Evolutionary conservation across 2,113 vertebrate species (phyloP).

Genomic region (Pituophis catenifer): DNA sequence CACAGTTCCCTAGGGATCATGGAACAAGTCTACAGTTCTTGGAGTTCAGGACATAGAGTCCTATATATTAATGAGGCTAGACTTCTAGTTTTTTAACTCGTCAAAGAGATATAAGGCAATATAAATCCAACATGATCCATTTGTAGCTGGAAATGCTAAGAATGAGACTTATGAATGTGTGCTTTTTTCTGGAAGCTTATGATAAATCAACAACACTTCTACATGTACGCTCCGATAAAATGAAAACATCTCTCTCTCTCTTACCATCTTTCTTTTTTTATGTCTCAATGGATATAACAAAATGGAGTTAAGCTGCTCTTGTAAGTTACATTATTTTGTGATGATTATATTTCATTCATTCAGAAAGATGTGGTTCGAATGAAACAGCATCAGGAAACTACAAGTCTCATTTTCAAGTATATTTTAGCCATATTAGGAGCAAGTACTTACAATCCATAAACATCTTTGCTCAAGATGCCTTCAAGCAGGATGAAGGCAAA

Average conservation of each 20-base stretch:
- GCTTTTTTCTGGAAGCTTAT: constrained; percentile 63
- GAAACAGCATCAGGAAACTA: neutral
- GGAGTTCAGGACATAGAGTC: constrained; percentile 46
- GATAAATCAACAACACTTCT: constrained; percentile 44
- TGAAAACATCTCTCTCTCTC: constrained; percentile 41
- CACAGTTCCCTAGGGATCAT: neutral
- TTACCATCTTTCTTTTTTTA: neutral
- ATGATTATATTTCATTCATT: neutral
- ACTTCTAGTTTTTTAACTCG: constrained; percentile 52
- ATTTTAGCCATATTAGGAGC: neutral
- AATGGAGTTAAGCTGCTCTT: constrained; percentile 39
- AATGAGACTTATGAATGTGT: constrained; percentile 59
- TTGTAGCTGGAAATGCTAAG: constrained; percentile 64
- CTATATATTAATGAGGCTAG: constrained; percentile 54
- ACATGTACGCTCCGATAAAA: constrained; percentile 51
- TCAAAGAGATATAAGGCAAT: constrained; percentile 53
- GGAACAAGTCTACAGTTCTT: neutral
- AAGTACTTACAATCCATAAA: neutral
- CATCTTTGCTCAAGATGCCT: neutral
- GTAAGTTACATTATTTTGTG: constrained; percentile 23
- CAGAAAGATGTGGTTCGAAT: neutral
- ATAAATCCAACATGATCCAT: constrained; percentile 57
- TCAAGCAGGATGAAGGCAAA: neutral
- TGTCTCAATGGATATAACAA: constrained; percentile 1
- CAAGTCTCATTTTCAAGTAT: neutral